phyloP scores from a whole-genome alignment of 2,888 invertebrate genomes.

The Tetheella fluctuosa region DNA sequence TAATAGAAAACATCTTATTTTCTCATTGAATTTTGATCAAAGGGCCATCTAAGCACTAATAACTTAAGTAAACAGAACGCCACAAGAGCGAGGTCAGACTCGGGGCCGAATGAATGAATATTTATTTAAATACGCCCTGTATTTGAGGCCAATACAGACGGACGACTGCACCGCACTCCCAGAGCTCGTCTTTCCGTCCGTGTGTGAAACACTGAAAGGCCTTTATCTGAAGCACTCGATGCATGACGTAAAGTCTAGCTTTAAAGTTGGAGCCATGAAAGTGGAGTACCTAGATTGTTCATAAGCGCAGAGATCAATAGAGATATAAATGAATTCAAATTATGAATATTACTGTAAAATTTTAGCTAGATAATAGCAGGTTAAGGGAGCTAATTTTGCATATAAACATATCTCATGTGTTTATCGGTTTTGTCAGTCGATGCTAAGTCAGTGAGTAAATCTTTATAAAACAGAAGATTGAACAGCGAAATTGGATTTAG shows the following conservation, averaged over 20 bases:
- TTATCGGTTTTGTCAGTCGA: too few species aligned
- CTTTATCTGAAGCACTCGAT: conserved; percentile 40
- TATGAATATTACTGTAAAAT: too few species aligned
- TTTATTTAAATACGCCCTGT: conserved; percentile 4
- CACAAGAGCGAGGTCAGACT: neutral
- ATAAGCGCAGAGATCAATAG: neutral
- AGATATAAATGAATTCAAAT: too few species aligned
- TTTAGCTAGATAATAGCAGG: too few species aligned
- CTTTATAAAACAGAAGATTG: too few species aligned
- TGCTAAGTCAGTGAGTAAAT: too few species aligned
- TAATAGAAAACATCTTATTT: neutral
- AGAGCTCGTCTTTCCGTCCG: conserved; percentile 19
- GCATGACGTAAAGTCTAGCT: conserved; percentile 26
- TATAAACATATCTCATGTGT: too few species aligned
- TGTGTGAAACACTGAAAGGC: conserved; percentile 41
- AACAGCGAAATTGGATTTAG: too few species aligned
- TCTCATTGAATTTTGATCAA: conserved; percentile 1
- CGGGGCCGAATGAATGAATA: conserved; percentile 1
- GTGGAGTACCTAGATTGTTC: conserved; percentile 6
- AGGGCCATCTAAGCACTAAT: neutral
- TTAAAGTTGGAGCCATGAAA: conserved; percentile 27
- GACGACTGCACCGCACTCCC: conserved; percentile 13
- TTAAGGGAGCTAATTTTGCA: too few species aligned
- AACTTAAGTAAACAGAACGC: neutral
- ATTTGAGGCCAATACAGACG: conserved; percentile 13